Evolutionary conservation across 2,113 vertebrate genomes (phyloP), one percentile per base, ranked within the genome.

Genomic region (Seriola rivoliana): DNA sequence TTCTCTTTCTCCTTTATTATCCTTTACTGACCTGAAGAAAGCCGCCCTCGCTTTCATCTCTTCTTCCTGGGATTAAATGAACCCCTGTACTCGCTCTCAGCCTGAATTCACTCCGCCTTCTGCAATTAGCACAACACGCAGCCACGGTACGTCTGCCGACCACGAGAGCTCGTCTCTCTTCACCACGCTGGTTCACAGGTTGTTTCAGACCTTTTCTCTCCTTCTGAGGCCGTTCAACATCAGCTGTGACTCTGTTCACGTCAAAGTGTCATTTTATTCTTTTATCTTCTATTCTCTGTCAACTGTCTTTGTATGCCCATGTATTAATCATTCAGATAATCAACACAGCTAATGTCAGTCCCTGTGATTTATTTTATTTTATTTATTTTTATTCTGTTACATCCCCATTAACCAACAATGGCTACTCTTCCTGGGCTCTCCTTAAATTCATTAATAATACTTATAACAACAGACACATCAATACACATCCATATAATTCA

Each of bases 1-100:
- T 85, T 80, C 71, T 58, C 65, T 78, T 78, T 54, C 75, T 71
- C 75, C 75, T 85, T 85, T 81, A 88, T 89, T 81, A 85, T 88
- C 87, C 57, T 63, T 81, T 12, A 0, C 70, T 87, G 85, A 87
- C 81, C 84, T 60, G 29, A 68, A 59, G 88, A 86, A 84, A 84
- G 71, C 76, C 67, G 64, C 80, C 75, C 50, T 63, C 3, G 46
- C 89, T 91, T 92, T 92, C 81, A 92, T 92, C 82, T 91, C 63
- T 34, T 11, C 42, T 78, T 17, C 68, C 70, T 29, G 25, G 75
- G 87, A 79, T 90, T 80, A 75, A 73, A 52, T 69, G 52, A 82
- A 81, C 46, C 54, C 67, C 58, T 71, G 50, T 36, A 0, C 64
- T 76, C 3, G 3, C 52, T 75, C 70, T 60, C 65, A 52, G 57